These are phyloP conservation scores for Erythrocercus mccallii DNA, from an alignment of 2,113 vertebrate genomes.

Conservation along the genomic window DNA sequence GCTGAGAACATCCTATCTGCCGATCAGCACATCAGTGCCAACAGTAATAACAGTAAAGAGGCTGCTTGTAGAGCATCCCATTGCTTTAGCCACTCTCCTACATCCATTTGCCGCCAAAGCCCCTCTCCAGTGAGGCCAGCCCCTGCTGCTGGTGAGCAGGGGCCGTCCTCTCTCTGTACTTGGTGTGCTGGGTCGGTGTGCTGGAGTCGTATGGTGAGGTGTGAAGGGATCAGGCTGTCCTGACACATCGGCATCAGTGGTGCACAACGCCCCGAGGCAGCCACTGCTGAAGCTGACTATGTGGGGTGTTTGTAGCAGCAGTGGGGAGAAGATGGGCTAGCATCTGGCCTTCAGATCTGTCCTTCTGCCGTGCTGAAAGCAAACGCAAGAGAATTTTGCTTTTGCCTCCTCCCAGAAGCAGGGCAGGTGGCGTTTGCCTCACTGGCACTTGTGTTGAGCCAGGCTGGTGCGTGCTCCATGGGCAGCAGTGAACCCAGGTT, in stretches of 20 bases:
- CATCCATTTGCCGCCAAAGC: not conserved
- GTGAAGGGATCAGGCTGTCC: not conserved
- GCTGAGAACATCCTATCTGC: not conserved
- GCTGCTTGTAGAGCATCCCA: not conserved
- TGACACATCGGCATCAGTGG: not conserved
- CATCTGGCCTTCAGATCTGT: not conserved
- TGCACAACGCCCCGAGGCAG: not conserved
- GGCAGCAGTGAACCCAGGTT: not conserved
- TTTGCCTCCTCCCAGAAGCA: not conserved
- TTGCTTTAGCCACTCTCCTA: not conserved
- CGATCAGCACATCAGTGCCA: not conserved
- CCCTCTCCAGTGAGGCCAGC: not conserved
- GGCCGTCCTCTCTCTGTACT: not conserved
- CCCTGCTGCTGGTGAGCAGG: not conserved
- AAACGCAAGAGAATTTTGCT: not conserved
- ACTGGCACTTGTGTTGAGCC: not conserved
- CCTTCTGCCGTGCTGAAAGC: not conserved
- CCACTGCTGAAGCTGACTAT: not conserved
- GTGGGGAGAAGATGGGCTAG: not conserved
- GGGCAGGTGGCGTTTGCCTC: not conserved
- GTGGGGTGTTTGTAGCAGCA: not conserved
- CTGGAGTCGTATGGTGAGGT: fast-evolving
- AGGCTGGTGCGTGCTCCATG: not conserved
- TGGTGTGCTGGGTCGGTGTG: not conserved
- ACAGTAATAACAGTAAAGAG: not conserved